Conservation (phyloP, 2,797 vertebrate genomes). For the Coregonus ussuriensis region DNA sequence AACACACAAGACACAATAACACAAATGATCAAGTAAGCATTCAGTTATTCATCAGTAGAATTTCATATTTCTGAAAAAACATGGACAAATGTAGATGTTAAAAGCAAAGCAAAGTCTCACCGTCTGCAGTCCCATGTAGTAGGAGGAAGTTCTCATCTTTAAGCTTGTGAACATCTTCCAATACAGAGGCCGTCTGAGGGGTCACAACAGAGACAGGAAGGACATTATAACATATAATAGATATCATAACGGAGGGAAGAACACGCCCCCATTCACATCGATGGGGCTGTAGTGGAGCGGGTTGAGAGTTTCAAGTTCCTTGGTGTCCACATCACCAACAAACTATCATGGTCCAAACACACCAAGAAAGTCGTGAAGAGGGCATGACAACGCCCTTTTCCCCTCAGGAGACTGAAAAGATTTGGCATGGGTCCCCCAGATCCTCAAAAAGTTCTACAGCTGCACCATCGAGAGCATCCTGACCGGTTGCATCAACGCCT, state of each 20-base stretch:
- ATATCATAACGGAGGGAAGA: neutral
- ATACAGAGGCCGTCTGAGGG: slow-evolving; percentile 77
- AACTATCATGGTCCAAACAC: no score
- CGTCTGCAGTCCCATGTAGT: slow-evolving; percentile 83
- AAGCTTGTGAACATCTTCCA: slow-evolving; percentile 80
- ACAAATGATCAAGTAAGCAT: neutral
- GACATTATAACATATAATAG: neutral
- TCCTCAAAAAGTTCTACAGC: no score
- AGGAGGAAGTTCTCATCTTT: slow-evolving; percentile 80
- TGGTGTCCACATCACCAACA: no score
- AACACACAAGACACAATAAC: neutral
- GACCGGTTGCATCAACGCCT: no score
- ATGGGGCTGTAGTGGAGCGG: no score
- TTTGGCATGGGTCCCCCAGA: no score
- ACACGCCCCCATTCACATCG: no score
- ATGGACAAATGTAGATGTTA: neutral
- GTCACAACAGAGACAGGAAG: neutral
- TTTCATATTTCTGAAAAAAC: neutral
- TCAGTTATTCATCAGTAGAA: neutral
- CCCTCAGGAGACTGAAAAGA: no score
- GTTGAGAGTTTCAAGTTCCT: no score
- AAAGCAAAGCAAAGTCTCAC: slow-evolving; percentile 53
- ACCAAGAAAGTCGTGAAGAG: no score
- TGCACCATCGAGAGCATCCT: no score
- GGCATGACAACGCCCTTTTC: no score